phyloP scores from a whole-genome alignment of 2,113 vertebrate species.

The Saguinus midas region DNA sequence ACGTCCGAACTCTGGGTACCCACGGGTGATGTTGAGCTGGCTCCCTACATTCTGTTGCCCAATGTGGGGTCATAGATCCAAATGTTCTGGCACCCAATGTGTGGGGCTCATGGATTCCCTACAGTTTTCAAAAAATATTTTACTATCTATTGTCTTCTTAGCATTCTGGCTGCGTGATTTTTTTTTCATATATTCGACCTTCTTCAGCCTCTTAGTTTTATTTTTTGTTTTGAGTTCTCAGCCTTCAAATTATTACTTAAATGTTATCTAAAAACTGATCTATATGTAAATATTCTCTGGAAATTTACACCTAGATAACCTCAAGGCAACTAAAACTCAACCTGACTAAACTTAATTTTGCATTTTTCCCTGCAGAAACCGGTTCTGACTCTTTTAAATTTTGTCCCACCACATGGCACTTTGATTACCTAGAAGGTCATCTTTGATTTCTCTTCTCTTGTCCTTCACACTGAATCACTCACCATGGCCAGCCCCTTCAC shows the following conservation, averaged over 20 bases:
- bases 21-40: no score
- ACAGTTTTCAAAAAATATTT: not conserved
- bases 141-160: not conserved
- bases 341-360: not conserved
- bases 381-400: not conserved
- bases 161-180: not conserved
- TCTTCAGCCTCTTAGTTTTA: not conserved
- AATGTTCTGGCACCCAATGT: no score
- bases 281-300: not conserved
- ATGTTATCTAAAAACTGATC: not conserved
- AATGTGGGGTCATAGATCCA: no score
- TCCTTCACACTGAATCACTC: not conserved
- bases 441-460: not conserved
- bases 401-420: not conserved
- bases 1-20: no score
- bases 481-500: not conserved
- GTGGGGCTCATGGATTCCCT: no score
- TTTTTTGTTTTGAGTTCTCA: not conserved
- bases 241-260: not conserved
- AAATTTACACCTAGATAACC: not conserved
- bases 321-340: not conserved
- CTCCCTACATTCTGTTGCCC: no score
- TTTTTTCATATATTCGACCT: not conserved
- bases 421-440: not conserved
- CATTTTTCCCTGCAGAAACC: not conserved